Evolutionary conservation across 2,797 vertebrate species (phyloP), one percentile per base, ranked within the genome.

Genomic region (Momotus momota): DNA sequence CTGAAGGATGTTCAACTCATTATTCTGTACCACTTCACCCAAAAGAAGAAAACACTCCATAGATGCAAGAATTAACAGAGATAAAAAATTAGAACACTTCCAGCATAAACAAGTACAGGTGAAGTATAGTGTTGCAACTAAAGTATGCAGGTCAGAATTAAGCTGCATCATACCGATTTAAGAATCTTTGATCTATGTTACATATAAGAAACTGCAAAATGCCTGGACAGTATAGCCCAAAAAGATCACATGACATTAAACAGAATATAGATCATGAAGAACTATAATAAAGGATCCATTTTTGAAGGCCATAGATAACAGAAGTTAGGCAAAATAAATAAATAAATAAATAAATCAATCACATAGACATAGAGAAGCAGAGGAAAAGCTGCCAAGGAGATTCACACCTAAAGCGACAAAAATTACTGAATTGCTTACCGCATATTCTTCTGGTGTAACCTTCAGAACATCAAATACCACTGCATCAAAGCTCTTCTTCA

Each of bases 401-500:
- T 23, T 62, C 33, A 33, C 14, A 41, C 14, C 57, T 16, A 21
- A 43, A 55, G 12, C 17, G 79, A 71, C 4, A 10, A 58, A 31
- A 74, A 20, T 16, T 23, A 57, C n/a, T 61, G 20, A 69, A 51
- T 19, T 35, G 69, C 99, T 99, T 98, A 99, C 99, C 83, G 99
- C 99, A 98, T 99, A 99, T 98, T 99, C 99, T 96, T 99, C 99
- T 19, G 99, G 99, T 14, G 99, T 99, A 93, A 99, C 99, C 98
- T 99, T 99, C 57, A 99, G 98, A 94, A 99, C 98, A 79, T 99
- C 99, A 81, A 99, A 99, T 25, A 99, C 99, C 84, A 99, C 99
- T 6, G 99, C 99, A 96, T 99, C 99, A 94, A 99, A 99, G 97
- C 99, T 99, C 97, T 99, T 99, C 98, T 99, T 99, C 97, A 99